Evolutionary conservation across 1,140 invertebrate genomes (phyloP).

Genomic region (Gerris buenoi): DNA sequence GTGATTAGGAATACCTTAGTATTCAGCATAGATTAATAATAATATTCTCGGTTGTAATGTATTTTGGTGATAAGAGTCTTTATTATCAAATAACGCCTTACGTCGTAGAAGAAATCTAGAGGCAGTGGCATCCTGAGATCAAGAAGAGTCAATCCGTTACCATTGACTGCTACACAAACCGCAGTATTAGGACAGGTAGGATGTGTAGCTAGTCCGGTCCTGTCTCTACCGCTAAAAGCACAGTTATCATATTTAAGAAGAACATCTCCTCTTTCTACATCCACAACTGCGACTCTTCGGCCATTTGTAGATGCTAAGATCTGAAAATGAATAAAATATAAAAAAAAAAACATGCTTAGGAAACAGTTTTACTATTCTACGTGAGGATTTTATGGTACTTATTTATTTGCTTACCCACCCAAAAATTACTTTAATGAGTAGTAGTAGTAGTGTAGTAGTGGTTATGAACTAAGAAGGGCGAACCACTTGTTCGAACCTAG

Average conservation of each 20-base stretch:
- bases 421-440: no score
- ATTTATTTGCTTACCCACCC: no score
- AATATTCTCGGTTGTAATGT: no score
- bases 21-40: no score
- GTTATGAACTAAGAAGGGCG: no score
- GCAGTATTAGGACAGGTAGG: constrained; percentile 34
- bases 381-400: no score
- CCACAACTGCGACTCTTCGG: constrained; percentile 33
- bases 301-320: constrained; percentile 35
- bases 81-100: constrained; percentile 25
- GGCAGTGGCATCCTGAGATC: constrained; percentile 37
- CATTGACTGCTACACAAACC: constrained; percentile 34
- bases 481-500: no score
- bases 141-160: constrained; percentile 36
- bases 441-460: no score
- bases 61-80: no score
- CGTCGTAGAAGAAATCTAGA: constrained; percentile 37
- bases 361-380: no score
- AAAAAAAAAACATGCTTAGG: no score
- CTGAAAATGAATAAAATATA: constrained; percentile 22
- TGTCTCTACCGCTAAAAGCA: constrained; percentile 33
- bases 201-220: constrained; percentile 35
- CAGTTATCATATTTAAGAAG: constrained; percentile 37
- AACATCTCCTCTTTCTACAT: constrained; percentile 35
- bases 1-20: no score